Base-by-base conservation (phyloP, 1,140 invertebrate species). In the Formica exsecta region DNA sequence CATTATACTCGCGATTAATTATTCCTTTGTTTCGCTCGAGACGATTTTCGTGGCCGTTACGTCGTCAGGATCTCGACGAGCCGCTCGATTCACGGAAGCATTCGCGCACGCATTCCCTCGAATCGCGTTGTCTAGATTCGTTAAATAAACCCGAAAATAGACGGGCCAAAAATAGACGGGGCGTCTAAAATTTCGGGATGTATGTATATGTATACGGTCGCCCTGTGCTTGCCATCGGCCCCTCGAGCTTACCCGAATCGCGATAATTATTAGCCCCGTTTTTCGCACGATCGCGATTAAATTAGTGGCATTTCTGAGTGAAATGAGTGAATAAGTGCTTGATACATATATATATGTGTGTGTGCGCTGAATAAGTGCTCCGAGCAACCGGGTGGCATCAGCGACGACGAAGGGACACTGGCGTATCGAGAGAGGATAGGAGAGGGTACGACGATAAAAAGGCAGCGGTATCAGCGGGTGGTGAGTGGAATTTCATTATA, bases 101-200 rank as follows among this genome's bases (percentile, higher is more conserved):
- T 1, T 32, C 8, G 44, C 25, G 29, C 8, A 51, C 51, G 8
- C 29, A 3, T 25, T 74, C 13, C n/a, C 9, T n/a, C 3, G n/a
- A 41, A 25, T 19, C 25, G 25, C 22, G 22, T 62, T 16, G 59
- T 62, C 51, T 70, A 54, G 22, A 80, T 32, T 16, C 76, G 54
- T 80, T n/a, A n/a, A 51, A 8, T 7, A 13, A n/a, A 6, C 32
- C 38, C 22, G 38, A 32, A 32, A 32, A 32, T 32, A 32, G 32
- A 32, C 32, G 44, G 19, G 51, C 66, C 73, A 61, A 32, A 57
- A 73, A 73, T 81, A 81, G 54, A 25, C 38, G 25, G 48, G 16
- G 36, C 66, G 22, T 71, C 54, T 29, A 25, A 73, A 32, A 74
- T 41, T 73, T 61, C 44, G 48, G 57, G 66, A 71, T 51, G 13